Evolutionary conservation across 2,888 invertebrate genomes (phyloP).

Genomic region (Chesias legatella): DNA sequence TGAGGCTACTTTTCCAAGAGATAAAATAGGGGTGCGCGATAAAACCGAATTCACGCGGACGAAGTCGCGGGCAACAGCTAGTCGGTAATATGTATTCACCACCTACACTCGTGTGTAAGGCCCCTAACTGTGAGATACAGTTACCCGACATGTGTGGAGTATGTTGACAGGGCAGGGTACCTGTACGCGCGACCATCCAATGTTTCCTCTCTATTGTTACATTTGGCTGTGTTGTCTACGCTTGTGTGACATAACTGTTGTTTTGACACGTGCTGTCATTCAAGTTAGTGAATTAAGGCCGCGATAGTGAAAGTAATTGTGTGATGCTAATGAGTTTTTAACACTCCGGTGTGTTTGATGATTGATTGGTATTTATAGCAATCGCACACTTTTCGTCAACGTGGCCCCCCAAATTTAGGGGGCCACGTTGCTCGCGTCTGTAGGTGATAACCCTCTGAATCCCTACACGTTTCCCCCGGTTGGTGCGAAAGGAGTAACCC

Average conservation of each 20-base stretch:
- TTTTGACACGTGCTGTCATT: slow-evolving; percentile 28
- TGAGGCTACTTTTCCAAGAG: no score
- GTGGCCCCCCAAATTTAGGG: no score
- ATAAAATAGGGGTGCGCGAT: no score
- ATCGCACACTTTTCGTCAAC: background rate
- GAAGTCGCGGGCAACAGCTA: no score
- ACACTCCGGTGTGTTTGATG: slow-evolving; percentile 18
- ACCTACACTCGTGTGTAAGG: no score
- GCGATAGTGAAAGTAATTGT: slow-evolving; percentile 21
- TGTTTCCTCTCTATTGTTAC: slow-evolving; percentile 35
- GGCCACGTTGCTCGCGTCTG: no score
- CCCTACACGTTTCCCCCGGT: no score
- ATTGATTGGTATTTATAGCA: slow-evolving; percentile 19
- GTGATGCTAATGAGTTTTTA: slow-evolving; percentile 22
- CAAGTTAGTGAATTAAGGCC: slow-evolving; percentile 21
- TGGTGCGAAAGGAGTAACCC: no score
- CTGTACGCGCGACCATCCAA: slow-evolving; percentile 23
- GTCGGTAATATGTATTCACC: no score
- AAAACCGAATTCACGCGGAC: no score
- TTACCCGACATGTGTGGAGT: slow-evolving; percentile 32
- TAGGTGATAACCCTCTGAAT: no score
- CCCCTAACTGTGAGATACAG: slow-evolving; percentile 32
- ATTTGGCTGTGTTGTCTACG: slow-evolving; percentile 28
- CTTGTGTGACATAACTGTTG: slow-evolving; percentile 26
- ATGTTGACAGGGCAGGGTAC: slow-evolving; percentile 39